Evolutionary conservation across 2,797 vertebrate genomes (phyloP).

Genomic region (Bradypus variegatus): DNA sequence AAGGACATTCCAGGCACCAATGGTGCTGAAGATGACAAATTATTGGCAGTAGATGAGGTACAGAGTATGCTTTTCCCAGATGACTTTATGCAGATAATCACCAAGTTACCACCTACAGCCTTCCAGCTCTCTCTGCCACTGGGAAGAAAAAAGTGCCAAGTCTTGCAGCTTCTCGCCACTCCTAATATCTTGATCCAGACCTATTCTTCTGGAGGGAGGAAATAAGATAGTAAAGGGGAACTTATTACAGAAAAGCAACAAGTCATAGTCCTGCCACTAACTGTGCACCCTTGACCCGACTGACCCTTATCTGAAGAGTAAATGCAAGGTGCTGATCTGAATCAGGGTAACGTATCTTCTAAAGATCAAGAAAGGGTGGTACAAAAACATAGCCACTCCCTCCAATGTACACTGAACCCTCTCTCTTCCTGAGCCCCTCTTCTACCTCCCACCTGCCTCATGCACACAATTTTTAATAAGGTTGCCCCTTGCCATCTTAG

Average conservation of each 20-base stretch:
- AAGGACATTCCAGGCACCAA: conserved; percentile 85
- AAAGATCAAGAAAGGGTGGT: conserved; percentile 32
- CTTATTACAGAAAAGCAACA: not conserved
- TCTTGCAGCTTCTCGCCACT: not conserved
- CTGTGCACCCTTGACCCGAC: not conserved
- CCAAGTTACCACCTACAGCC: not conserved
- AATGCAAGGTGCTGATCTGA: not conserved
- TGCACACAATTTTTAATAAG: not conserved
- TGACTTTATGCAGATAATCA: not conserved
- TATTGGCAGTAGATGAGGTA: conserved; percentile 74
- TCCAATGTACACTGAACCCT: not conserved
- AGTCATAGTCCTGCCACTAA: not conserved
- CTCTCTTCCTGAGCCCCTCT: not conserved
- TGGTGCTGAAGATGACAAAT: conserved; percentile 71
- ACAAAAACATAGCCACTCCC: not conserved
- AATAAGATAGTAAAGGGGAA: not conserved
- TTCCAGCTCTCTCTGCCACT: not conserved
- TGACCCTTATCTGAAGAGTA: not conserved
- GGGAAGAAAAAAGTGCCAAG: not conserved
- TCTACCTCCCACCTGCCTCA: not conserved
- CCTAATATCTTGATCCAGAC: not conserved
- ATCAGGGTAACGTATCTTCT: not conserved
- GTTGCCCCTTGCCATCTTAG: not conserved
- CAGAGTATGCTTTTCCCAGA: not conserved
- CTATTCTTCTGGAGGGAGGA: not conserved